Percentiles rank a stretch among this genome's conserved stretches.
Evolutionary conservation across 2,888 invertebrate species (phyloP).

Genomic region (Mesoligia furuncula): DNA sequence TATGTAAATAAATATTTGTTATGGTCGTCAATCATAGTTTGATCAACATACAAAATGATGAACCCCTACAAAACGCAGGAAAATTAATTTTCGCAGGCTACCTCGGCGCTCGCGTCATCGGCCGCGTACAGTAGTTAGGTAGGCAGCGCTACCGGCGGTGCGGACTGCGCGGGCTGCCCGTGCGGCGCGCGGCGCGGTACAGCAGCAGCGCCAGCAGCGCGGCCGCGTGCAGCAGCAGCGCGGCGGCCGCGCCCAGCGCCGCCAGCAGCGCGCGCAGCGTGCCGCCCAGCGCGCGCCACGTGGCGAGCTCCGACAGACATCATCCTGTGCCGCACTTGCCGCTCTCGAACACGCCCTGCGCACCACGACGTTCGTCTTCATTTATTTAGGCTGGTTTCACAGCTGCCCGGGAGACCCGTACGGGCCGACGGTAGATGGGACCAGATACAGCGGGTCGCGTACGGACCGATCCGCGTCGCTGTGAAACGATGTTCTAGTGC

Average conservation of each 20-base stretch:
- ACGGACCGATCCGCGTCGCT: too few species aligned
- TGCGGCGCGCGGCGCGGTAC: slow-evolving; percentile 57
- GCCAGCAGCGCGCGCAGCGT: slow-evolving; percentile 66
- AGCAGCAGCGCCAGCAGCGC: slow-evolving; percentile 68
- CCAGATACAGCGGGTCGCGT: too few species aligned
- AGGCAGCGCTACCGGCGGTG: slow-evolving; percentile 7
- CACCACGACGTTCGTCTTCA: too few species aligned
- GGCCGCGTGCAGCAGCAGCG: slow-evolving; percentile 62
- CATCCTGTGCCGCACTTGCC: slow-evolving; percentile 96
- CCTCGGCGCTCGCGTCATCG: accelerated
- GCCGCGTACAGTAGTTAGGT: neutral
- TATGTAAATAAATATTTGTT: neutral
- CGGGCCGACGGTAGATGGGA: too few species aligned
- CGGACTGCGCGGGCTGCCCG: slow-evolving; percentile 5
- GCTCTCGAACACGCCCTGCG: slow-evolving; percentile 95
- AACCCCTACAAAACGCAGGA: neutral
- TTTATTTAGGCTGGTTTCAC: too few species aligned
- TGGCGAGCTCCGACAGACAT: slow-evolving; percentile 83
- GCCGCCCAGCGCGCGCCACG: slow-evolving; percentile 70
- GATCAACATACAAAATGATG: neutral
- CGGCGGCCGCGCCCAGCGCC: slow-evolving; percentile 65
- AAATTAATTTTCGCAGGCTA: neutral
- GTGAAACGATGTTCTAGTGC: too few species aligned
- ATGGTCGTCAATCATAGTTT: neutral
- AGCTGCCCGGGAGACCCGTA: too few species aligned